Base-by-base conservation (phyloP, 2,888 invertebrate genomes). In the Oscheius sp. region DNA sequence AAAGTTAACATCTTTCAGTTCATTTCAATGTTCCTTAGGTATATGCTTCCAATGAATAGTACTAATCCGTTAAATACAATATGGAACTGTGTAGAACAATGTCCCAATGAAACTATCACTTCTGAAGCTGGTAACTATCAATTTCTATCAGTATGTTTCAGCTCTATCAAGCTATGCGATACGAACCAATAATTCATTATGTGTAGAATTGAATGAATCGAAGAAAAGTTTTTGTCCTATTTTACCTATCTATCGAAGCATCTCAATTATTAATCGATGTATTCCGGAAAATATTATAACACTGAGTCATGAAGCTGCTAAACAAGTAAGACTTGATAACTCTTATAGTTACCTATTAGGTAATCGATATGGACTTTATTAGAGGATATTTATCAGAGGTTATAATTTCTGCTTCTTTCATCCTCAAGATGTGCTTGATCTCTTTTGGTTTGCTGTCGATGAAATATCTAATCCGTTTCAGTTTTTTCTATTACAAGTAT, bases 311-410 rank as follows among this genome's bases (percentile, higher is more conserved):
- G 67, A 67, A 22, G 14, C 59, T 17, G 57, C 47, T 5, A 44
- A 41, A 30, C 57, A 67, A 38, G 67, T 64, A 26, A 47, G 61
- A 22, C 20, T 3, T 26, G 2, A 6, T n/a, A 14, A n/a, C 24
- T 3, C 24, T 26, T 17, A n/a, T 20, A 6, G 14, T 5, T 17
- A 26, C 3, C 20, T 61, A 22, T 2, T 45, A 62, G 62, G 28
- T 65, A n/a, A 36, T 67, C 38, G 47, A 67, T n/a, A 41, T 67
- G 67, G 67, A 67, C 32, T 67, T 57, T 20, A 26, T 67, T 14
- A 28, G 67, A n/a, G 33, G 59, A 8, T 67, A 67, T 47, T 49
- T 67, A 1, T 26, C 24, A 14, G 67, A 67, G n/a, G 36, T 59
- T 17, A 20, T 67, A 12, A n/a, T 50, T 6, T 32, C 67, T 0